phyloP scores from a whole-genome alignment of 1,140 invertebrate species.

The Cotesia vestalis region DNA sequence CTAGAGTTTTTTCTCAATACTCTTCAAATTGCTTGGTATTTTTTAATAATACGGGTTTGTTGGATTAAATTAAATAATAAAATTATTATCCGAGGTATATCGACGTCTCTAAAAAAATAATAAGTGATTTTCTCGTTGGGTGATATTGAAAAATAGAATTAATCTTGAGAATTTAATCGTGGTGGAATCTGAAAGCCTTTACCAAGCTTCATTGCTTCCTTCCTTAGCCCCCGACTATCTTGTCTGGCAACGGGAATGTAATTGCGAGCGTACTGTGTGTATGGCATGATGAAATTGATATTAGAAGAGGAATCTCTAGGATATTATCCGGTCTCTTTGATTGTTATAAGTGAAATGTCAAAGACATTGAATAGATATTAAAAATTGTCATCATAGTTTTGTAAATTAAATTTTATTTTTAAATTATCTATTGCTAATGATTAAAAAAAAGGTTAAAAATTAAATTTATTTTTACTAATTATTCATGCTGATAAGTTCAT shows the following conservation, averaged over 20 bases:
- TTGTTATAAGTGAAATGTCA: background rate
- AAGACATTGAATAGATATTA: background rate
- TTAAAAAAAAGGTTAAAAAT: too few relatives aligned
- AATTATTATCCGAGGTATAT: background rate
- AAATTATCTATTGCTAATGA: too few relatives aligned
- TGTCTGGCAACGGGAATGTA: slow-evolving; percentile 30
- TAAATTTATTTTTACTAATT: too few relatives aligned
- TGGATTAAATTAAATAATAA: background rate
- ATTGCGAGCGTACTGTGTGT: slow-evolving; percentile 26
- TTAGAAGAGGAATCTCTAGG: slow-evolving; percentile 22
- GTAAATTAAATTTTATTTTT: background rate
- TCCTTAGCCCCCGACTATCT: slow-evolving; percentile 1
- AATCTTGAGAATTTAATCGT: slow-evolving; percentile 34
- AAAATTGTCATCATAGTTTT: background rate
- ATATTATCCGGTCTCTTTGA: slow-evolving; percentile 9
- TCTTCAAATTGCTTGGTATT: background rate
- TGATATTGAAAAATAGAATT: slow-evolving; percentile 16
- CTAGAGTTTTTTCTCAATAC: background rate
- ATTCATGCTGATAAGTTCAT: too few relatives aligned
- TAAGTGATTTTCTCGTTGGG: background rate
- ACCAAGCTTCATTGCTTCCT: slow-evolving; percentile 6
- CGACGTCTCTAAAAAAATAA: slow-evolving; percentile 9
- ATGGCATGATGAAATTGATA: slow-evolving; percentile 31
- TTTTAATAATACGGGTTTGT: background rate
- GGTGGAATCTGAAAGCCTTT: slow-evolving; percentile 21